phyloP scores from a whole-genome alignment of 2,888 invertebrate genomes.

The Melinaea marsaeus region DNA sequence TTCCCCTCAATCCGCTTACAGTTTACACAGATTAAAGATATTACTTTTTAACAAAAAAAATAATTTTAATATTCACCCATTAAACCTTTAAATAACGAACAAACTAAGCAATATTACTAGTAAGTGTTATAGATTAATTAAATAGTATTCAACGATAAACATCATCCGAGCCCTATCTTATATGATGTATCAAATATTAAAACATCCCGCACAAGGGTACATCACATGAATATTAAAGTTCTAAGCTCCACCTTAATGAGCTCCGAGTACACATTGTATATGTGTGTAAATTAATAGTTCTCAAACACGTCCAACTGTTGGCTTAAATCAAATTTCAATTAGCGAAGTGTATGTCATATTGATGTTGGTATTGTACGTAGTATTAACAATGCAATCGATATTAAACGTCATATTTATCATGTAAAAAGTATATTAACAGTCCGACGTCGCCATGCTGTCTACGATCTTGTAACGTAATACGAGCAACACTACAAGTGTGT shows the following conservation, averaged over 20 bases:
- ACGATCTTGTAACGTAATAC: slow-evolving; percentile 8
- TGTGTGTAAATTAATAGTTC: slow-evolving; percentile 27
- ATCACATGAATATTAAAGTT: slow-evolving; percentile 59
- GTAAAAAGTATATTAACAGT: too few relatives aligned
- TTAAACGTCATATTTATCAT: too few relatives aligned
- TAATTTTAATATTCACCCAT: not conserved
- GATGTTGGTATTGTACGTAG: not conserved
- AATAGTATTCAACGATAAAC: too few relatives aligned
- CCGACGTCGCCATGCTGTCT: slow-evolving; percentile 16
- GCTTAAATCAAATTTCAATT: slow-evolving; percentile 12
- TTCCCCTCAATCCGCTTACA: slow-evolving; percentile 2
- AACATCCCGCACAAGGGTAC: slow-evolving; percentile 39
- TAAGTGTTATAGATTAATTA: too few relatives aligned
- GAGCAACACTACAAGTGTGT: slow-evolving; percentile 6
- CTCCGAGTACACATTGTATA: slow-evolving; percentile 17
- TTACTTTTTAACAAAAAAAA: slow-evolving; percentile 1
- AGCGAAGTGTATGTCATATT: slow-evolving; percentile 11
- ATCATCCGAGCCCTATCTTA: not conserved
- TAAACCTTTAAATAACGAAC: too few relatives aligned
- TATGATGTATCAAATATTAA: slow-evolving; percentile 40
- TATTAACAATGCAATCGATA: not conserved
- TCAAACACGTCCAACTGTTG: slow-evolving; percentile 4
- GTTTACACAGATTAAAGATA: not conserved
- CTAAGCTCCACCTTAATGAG: slow-evolving; percentile 53
- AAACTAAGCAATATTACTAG: too few relatives aligned